These are phyloP conservation scores for Tadarida brasiliensis DNA, from an alignment of 2,797 vertebrate genomes.

Conservation along the genomic window DNA sequence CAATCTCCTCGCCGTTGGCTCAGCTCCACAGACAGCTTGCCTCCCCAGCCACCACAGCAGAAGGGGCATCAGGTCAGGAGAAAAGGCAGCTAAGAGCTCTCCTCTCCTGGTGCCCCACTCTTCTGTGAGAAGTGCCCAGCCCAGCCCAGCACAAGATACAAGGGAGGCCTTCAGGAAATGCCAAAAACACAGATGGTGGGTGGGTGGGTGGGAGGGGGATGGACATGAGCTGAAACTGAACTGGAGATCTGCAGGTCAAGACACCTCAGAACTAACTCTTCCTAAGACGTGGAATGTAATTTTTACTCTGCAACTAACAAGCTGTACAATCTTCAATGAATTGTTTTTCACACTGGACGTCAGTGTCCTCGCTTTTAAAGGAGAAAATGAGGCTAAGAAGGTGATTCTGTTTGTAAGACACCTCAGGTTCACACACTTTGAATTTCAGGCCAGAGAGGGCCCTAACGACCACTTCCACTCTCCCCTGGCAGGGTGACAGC, in stretches of 20 bases:
- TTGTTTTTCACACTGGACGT: neutral
- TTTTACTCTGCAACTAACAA: neutral
- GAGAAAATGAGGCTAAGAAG: neutral
- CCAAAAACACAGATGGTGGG: neutral
- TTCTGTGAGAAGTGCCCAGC: neutral
- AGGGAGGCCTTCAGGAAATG: neutral
- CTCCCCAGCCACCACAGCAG: neutral
- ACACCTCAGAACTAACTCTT: conserved; percentile 5
- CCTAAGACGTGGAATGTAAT: neutral
- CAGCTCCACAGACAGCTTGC: neutral
- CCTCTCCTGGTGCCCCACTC: neutral
- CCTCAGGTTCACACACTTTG: neutral
- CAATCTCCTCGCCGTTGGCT: conserved; percentile 37
- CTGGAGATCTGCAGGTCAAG: neutral
- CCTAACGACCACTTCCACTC: neutral
- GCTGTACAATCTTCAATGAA: neutral
- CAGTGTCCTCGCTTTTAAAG: neutral
- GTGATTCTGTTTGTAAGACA: neutral
- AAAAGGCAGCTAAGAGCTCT: neutral
- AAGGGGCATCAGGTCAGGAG: neutral
- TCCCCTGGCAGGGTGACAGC: neutral
- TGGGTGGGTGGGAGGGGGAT: neutral
- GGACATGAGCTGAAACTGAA: neutral
- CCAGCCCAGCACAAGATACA: neutral
- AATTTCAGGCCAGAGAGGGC: neutral